These are phyloP conservation scores for Atta cephalotes DNA, from an alignment of 1,140 invertebrate species.

Conservation along the genomic window DNA sequence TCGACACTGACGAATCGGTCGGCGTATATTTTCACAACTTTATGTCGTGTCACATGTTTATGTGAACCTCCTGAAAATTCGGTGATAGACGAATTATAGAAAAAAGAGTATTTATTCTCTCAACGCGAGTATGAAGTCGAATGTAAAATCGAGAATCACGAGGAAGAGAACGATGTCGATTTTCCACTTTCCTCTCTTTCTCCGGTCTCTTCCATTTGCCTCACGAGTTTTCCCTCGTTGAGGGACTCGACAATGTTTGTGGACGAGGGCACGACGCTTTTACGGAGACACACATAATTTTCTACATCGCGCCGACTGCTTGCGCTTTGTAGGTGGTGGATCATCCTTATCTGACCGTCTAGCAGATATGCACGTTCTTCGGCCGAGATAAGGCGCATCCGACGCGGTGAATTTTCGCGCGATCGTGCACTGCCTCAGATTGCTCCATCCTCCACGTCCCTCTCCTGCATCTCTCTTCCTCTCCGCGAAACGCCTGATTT, in stretches of 20 bases:
- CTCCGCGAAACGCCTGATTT: constrained; percentile 35
- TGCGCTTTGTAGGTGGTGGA: constrained; percentile 46
- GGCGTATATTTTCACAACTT: background rate
- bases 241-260: constrained; percentile 52
- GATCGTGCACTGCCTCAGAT: constrained; percentile 47
- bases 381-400: constrained; percentile 67
- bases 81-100: background rate
- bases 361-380: constrained; percentile 63
- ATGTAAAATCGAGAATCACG: constrained; percentile 77
- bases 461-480: background rate
- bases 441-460: constrained; percentile 47
- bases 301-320: constrained; percentile 54
- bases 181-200: background rate
- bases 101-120: background rate
- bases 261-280: constrained; percentile 52
- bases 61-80: background rate
- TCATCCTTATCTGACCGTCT: constrained; percentile 64
- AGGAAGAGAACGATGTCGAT: constrained; percentile 58
- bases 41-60: background rate
- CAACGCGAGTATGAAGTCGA: constrained; percentile 50
- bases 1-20: constrained; percentile 49
- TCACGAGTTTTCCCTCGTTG: constrained; percentile 43
- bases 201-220: background rate
- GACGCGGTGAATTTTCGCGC: constrained; percentile 66
- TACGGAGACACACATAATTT: constrained; percentile 65